Conservation (phyloP, 1,140 invertebrate species). For the Steinernema feltiae region DNA sequence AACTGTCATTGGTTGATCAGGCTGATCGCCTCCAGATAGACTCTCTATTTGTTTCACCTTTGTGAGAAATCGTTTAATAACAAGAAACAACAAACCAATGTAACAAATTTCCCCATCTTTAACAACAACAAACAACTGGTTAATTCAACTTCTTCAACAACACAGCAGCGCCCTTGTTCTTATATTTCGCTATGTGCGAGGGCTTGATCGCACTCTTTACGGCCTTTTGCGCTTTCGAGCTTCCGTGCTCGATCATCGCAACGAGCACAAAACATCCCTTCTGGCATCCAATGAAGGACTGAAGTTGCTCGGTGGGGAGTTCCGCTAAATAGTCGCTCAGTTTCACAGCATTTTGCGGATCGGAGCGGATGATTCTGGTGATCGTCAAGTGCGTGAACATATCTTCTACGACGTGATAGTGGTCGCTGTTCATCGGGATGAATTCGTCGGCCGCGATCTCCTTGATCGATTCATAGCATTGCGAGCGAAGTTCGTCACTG, state of each 20-base stretch:
- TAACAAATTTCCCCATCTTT: too few relatives aligned
- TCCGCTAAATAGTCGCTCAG: slow-evolving; percentile 13
- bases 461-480: slow-evolving; percentile 28
- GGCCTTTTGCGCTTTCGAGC: background rate
- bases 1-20: too few relatives aligned
- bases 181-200: background rate
- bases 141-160: background rate
- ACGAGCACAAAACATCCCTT: slow-evolving; percentile 21
- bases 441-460: slow-evolving; percentile 34
- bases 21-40: too few relatives aligned
- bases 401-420: slow-evolving; percentile 34
- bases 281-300: slow-evolving; percentile 32
- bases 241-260: background rate
- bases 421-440: slow-evolving; percentile 31
- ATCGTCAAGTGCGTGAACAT: slow-evolving; percentile 23
- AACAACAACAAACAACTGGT: too few relatives aligned
- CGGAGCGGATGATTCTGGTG: slow-evolving; percentile 16
- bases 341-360: slow-evolving; percentile 1
- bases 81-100: too few relatives aligned
- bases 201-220: background rate
- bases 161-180: background rate
- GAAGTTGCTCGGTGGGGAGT: slow-evolving; percentile 27
- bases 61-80: too few relatives aligned
- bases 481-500: slow-evolving; percentile 9
- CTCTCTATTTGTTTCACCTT: too few relatives aligned